A percentile compares a stretch with the other conserved stretches of the same genome.
Conservation (phyloP, 1,140 invertebrate species). For the Calliopsis andreniformis region DNA sequence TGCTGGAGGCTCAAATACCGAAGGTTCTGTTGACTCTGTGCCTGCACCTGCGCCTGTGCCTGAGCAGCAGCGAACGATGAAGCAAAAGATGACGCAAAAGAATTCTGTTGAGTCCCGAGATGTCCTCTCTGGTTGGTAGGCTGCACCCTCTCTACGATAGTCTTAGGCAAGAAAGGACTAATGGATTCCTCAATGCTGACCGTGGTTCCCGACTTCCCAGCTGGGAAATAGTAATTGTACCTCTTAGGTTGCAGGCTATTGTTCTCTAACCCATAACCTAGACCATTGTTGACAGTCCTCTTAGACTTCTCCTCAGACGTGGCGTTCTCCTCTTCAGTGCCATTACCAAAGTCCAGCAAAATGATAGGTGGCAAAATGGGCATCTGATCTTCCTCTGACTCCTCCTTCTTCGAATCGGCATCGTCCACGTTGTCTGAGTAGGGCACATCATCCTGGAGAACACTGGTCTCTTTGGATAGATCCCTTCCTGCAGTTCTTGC, state of each 20-base stretch:
- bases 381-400: slow-evolving; percentile 27
- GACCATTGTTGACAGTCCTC: slow-evolving; percentile 72
- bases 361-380: slow-evolving; percentile 77
- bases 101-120: neutral
- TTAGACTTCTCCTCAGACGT: slow-evolving; percentile 76
- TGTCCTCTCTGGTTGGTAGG: slow-evolving; percentile 42
- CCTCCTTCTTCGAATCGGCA: neutral
- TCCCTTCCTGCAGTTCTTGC: slow-evolving; percentile 16
- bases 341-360: slow-evolving; percentile 75
- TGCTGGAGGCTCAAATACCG: slow-evolving; percentile 32
- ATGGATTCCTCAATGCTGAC: slow-evolving; percentile 80
- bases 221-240: slow-evolving; percentile 78
- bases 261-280: slow-evolving; percentile 75
- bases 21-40: neutral
- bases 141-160: slow-evolving; percentile 74
- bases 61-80: neutral
- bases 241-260: slow-evolving; percentile 74
- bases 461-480: slow-evolving; percentile 19
- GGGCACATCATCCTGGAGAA: too few relatives aligned
- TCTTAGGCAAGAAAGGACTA: slow-evolving; percentile 75
- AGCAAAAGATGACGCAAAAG: neutral
- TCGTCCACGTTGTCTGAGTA: neutral
- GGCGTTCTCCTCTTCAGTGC: slow-evolving; percentile 54
- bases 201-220: slow-evolving; percentile 75
- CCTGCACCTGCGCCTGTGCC: neutral